Evolutionary conservation across 2,113 vertebrate species (phyloP), one percentile per base, ranked within the genome.

Genomic region (Oenanthe melanoleuca): DNA sequence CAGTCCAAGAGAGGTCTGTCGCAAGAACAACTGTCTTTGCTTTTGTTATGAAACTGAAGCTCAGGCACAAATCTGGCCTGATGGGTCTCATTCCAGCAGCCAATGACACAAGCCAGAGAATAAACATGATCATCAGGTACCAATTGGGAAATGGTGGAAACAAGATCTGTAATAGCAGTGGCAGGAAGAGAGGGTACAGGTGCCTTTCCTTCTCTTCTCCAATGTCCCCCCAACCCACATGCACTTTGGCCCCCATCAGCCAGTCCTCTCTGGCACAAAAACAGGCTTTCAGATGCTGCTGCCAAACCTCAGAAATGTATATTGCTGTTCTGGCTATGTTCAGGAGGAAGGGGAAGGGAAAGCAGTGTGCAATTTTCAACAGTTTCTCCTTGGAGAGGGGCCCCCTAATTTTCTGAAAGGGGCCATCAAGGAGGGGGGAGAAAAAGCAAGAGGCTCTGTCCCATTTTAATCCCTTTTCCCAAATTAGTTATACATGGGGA

Each of bases 271-370:
- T 97, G 95, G 97, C 95, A 96, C 95, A 96, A 96, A 94, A 74
- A 5, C 88, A 81, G 23, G 63, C 95, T 97, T 95, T 97, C 86
- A 93, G 88, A 97, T 95, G 92, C 95, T 92, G 94, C 94, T 97
- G 97, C 97, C 97, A 97, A 97, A 97, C 96, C 96, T 97, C 97
- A 97, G 97, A 97, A 97, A 97, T 97, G 97, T 97, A 96, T 97
- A 97, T 97, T 96, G 97, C 96, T 83, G 92, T 95, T 97, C 96
- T 97, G 97, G 96, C 97, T 96, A 82, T 90, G 93, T 96, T 97
- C 92, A 95, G 96, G 89, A 95, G 89, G 96, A 97, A 95, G 89
- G 94, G 89, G 89, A 95, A 96, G 75, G 95, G 89, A 96, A 95
- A 95, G 94, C 86, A 96, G 93, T 86, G 93, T 83, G 88, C 94